Conservation (phyloP, 2,113 vertebrate species). For the Psephotus haematonotus region DNA sequence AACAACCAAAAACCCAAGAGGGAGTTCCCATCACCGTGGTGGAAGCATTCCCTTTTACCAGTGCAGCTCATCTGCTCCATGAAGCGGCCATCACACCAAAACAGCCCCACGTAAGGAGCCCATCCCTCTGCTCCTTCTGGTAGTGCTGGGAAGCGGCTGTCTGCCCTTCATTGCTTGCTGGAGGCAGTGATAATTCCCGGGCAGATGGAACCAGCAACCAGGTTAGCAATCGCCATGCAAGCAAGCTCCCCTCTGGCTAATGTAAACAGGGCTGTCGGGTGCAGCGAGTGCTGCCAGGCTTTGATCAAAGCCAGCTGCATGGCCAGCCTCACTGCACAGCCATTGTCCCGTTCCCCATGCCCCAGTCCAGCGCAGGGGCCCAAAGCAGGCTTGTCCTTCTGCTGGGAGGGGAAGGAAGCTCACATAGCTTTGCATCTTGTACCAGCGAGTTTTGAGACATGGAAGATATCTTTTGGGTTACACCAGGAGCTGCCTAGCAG, state of each 20-base stretch:
- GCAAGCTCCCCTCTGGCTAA: rapidly evolving
- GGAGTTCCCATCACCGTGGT: background rate
- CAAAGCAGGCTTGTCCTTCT: background rate
- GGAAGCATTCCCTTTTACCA: background rate
- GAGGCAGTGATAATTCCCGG: rapidly evolving
- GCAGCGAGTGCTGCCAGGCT: background rate
- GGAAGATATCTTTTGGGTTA: rapidly evolving
- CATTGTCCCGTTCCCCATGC: background rate
- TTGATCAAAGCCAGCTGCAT: slow-evolving; percentile 32
- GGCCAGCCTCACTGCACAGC: rapidly evolving
- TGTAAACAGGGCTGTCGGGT: background rate
- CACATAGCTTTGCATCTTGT: rapidly evolving
- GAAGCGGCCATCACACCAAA: rapidly evolving
- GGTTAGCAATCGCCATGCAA: background rate
- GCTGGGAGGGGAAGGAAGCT: background rate
- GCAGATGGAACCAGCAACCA: background rate
- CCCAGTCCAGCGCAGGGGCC: rapidly evolving
- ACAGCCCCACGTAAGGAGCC: rapidly evolving
- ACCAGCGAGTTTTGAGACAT: background rate
- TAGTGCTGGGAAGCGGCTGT: background rate
- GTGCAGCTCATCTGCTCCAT: background rate
- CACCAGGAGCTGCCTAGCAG: background rate
- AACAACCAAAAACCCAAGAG: background rate
- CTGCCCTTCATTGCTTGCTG: background rate
- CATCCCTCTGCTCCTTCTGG: background rate